Evolutionary conservation across 2,888 invertebrate species (phyloP), one percentile per base, ranked within the genome.

Genomic region (Brenthis hecate): DNA sequence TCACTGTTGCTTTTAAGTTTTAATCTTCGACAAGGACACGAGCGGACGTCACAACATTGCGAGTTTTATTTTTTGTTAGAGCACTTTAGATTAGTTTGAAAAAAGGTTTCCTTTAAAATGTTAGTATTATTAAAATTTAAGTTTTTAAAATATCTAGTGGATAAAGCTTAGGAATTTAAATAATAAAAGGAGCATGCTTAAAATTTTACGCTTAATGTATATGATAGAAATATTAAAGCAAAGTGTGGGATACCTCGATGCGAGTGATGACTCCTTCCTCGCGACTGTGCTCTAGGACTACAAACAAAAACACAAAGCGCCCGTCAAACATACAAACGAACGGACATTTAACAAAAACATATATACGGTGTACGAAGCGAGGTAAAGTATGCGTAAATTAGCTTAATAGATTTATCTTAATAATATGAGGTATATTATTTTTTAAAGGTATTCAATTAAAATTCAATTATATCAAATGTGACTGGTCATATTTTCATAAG

Each of bases 201-300:
- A 61, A 64, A 65, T 13, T 60, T 66, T 62, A 64, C 47, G 66
- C 58, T 60, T 63, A 66, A 65, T 54, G 55, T 61, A 64, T 36
- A 54, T 51, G 61, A 66, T 80, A 79, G 72, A 43, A 53, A 81
- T 84, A 85, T 84, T 81, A 86, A 89, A 92, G 91, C 91, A 90
- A 91, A 88, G 83, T 85, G 88, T 88, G 78, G 79, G 82, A 85
- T 93, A 93, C 93, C 93, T 93, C 93, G 79, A 93, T 92, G 78
- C 93, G 92, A 76, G 93, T 93, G 92, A 93, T 93, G 92, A 93
- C 93, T 83, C 93, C 93, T 78, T 93, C 93, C 90, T 93, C 93
- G 81, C 93, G 91, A 89, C 92, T 93, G 92, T 93, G 93, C 87
- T 93, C 93, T 92, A 93, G 86, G 87, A 93, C 93, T 93, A 93